These are phyloP conservation scores for Drosophila tani DNA, from an alignment of 1,140 invertebrate genomes.

Conservation along the genomic window DNA sequence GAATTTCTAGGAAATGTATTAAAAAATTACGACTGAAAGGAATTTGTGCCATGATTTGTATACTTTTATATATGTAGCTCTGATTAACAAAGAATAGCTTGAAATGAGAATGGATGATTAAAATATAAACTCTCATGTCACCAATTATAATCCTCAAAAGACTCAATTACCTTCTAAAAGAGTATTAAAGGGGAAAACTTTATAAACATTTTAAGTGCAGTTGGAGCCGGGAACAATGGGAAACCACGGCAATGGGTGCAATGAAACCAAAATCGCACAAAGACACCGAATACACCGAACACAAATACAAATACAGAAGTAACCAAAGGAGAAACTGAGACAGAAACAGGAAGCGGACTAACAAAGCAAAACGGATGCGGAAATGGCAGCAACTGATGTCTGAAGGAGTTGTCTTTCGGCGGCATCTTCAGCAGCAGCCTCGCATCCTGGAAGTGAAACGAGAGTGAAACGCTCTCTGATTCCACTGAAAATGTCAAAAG, in stretches of 20 bases:
- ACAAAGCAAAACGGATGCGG: conserved; percentile 76
- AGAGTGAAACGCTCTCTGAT: conserved; percentile 13
- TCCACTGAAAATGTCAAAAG: conserved; percentile 37
- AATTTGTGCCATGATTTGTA: neutral
- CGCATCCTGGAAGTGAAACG: conserved; percentile 30
- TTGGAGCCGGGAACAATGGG: conserved; percentile 40
- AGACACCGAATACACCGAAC: conserved; percentile 26
- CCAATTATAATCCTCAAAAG: neutral
- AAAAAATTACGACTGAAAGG: neutral
- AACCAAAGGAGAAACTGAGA: conserved; percentile 25
- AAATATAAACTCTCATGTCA: neutral
- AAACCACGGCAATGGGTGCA: conserved; percentile 63
- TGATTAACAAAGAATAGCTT: too few species aligned
- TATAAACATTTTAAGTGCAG: conserved; percentile 80
- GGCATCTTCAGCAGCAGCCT: conserved; percentile 10
- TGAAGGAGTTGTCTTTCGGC: conserved; percentile 56
- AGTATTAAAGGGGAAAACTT: conserved; percentile 43
- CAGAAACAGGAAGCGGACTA: conserved; percentile 59
- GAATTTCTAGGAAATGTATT: neutral
- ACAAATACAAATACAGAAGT: conserved; percentile 32
- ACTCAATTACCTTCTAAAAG: neutral
- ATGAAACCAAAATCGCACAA: conserved; percentile 74
- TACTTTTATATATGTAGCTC: neutral
- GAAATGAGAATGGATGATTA: neutral
- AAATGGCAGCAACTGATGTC: conserved; percentile 67